phyloP scores from a whole-genome alignment of 2,797 vertebrate genomes.

The Parambassis ranga region DNA sequence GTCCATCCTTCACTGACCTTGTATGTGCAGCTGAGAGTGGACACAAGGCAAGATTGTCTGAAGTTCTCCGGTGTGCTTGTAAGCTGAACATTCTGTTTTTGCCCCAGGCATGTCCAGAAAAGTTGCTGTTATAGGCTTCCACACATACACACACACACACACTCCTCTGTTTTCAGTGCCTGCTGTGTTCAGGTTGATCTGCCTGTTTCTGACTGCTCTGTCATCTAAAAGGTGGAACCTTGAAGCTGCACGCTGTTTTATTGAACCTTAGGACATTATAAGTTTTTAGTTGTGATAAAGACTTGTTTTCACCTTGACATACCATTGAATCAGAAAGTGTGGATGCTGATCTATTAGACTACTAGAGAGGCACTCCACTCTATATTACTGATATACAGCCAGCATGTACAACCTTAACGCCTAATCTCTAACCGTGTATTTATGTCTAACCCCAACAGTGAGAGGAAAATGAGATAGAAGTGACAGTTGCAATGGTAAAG shows the following conservation, averaged over 20 bases:
- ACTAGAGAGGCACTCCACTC: neutral
- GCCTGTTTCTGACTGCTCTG: slow-evolving; percentile 5
- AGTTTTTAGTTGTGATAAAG: slow-evolving; percentile 3
- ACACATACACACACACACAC: neutral
- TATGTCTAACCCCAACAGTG: too few relatives aligned
- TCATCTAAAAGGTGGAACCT: neutral
- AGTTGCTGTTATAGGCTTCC: slow-evolving; percentile 5
- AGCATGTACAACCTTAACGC: too few relatives aligned
- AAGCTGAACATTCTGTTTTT: slow-evolving; percentile 26
- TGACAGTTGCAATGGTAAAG: too few relatives aligned
- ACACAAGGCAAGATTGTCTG: neutral
- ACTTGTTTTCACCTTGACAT: neutral
- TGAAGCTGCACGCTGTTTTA: neutral
- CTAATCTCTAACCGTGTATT: too few relatives aligned
- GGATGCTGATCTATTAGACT: neutral
- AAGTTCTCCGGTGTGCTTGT: slow-evolving; percentile 8
- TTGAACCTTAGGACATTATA: slow-evolving; percentile 1
- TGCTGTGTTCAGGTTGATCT: slow-evolving; percentile 17
- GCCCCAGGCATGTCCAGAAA: slow-evolving; percentile 35
- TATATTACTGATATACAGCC: too few relatives aligned
- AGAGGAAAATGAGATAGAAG: too few relatives aligned
- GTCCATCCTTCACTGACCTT: neutral
- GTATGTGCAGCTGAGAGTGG: neutral
- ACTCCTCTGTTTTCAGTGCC: slow-evolving; percentile 2
- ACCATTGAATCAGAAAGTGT: neutral